These are phyloP conservation scores for Cyclina sinensis DNA, from an alignment of 1,140 invertebrate genomes.

Conservation along the genomic window DNA sequence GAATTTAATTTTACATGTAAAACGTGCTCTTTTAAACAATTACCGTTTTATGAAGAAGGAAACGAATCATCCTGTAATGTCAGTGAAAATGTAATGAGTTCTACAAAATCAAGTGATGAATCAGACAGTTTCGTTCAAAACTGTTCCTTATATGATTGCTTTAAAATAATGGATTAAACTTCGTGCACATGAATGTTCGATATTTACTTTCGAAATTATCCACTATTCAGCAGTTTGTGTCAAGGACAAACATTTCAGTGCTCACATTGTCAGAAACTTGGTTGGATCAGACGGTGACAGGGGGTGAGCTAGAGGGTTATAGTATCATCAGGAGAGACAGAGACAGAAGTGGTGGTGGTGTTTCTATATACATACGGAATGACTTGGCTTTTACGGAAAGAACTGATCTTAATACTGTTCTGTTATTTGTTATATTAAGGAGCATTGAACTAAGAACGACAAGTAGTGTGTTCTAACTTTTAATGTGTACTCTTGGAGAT, in stretches of 20 bases:
- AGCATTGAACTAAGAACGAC: too few species aligned
- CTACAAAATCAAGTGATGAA: neutral
- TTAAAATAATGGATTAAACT: conserved; percentile 13
- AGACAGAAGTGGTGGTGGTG: conserved; percentile 43
- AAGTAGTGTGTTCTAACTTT: too few species aligned
- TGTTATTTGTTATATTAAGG: too few species aligned
- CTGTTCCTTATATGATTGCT: neutral
- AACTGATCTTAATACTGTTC: conserved; percentile 22
- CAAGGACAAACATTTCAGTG: conserved; percentile 16
- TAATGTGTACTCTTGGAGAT: too few species aligned
- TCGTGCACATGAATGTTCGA: conserved; percentile 9
- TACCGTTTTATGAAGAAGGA: neutral
- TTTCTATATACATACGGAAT: conserved; percentile 22
- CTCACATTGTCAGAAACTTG: conserved; percentile 24
- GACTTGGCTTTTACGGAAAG: conserved; percentile 34
- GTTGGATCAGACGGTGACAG: neutral
- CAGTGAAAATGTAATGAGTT: neutral
- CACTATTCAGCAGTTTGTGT: neutral
- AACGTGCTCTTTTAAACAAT: conserved; percentile 10
- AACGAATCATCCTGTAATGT: neutral
- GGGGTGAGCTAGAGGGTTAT: conserved; percentile 1
- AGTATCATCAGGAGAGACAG: conserved; percentile 14
- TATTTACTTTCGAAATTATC: conserved; percentile 34
- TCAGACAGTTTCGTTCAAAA: neutral
- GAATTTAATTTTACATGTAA: conserved; percentile 11